A percentile compares a stretch with the other conserved stretches of the same genome.
phyloP scores from a whole-genome alignment of 2,888 invertebrate species.

The Lochmaea capreae region DNA sequence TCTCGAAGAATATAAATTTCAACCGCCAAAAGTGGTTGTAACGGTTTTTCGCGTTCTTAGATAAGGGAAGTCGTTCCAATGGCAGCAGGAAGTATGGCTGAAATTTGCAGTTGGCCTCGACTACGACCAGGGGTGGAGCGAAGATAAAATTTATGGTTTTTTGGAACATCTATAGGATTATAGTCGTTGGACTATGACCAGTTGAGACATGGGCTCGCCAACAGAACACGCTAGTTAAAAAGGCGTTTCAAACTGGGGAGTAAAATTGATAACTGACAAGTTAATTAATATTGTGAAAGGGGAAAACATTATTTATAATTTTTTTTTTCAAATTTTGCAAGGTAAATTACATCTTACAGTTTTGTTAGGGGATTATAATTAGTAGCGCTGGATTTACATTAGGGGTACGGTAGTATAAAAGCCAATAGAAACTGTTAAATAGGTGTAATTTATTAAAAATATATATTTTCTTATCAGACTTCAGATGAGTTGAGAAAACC shows the following conservation, averaged over 20 bases:
- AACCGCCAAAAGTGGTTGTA: constrained; percentile 28
- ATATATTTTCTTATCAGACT: too few species aligned
- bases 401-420: too few species aligned
- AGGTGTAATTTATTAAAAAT: too few species aligned
- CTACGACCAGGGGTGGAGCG: constrained; percentile 32
- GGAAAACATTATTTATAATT: too few species aligned
- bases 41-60: constrained; percentile 29
- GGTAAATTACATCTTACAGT: too few species aligned
- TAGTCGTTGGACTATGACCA: neutral
- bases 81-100: constrained; percentile 38
- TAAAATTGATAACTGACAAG: neutral
- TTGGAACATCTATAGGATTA: neutral
- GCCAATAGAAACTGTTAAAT: too few species aligned
- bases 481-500: too few species aligned
- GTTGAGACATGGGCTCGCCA: too few species aligned
- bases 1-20: constrained; percentile 8
- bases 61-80: constrained; percentile 25
- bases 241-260: neutral
- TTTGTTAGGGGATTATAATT: too few species aligned
- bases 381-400: too few species aligned
- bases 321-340: too few species aligned
- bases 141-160: constrained; percentile 20
- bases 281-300: too few species aligned
- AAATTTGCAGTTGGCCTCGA: constrained; percentile 41
- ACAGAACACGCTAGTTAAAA: neutral